These are phyloP conservation scores for Pseudonaja textilis DNA, from an alignment of 2,113 vertebrate genomes.

Conservation along the genomic window DNA sequence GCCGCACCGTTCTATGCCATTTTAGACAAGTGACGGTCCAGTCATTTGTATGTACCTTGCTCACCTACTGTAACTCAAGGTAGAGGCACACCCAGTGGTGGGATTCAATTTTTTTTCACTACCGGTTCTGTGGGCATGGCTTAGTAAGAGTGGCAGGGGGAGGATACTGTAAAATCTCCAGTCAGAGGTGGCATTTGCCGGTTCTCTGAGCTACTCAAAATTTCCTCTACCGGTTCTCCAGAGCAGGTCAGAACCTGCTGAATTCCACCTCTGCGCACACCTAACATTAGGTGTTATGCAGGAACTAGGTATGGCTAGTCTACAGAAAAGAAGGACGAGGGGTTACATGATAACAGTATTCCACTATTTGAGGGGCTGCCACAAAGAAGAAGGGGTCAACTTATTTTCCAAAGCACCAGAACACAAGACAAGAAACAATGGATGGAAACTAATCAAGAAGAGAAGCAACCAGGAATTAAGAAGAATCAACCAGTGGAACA, in stretches of 20 bases:
- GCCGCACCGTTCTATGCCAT: too few species aligned
- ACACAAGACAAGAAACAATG: background rate
- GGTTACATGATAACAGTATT: background rate
- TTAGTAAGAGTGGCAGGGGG: too few species aligned
- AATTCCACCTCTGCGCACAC: too few species aligned
- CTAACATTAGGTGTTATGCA: background rate
- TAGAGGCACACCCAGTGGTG: too few species aligned
- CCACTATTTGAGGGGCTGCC: background rate
- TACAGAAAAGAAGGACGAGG: background rate
- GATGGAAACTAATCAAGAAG: background rate
- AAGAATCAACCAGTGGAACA: background rate
- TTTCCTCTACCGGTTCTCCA: too few species aligned
- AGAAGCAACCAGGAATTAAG: background rate
- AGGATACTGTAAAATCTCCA: too few species aligned
- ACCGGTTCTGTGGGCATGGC: too few species aligned
- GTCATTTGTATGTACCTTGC: background rate
- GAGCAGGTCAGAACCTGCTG: too few species aligned
- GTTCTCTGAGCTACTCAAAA: too few species aligned
- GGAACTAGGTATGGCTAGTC: background rate
- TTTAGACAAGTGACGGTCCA: too few species aligned
- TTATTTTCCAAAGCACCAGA: background rate
- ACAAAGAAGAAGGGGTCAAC: background rate
- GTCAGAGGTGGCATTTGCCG: too few species aligned
- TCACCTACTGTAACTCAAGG: background rate
- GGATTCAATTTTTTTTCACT: too few species aligned